Evolutionary conservation across 2,113 vertebrate genomes (phyloP), one percentile per base, ranked within the genome.

Genomic region (Nothocercus julius): DNA sequence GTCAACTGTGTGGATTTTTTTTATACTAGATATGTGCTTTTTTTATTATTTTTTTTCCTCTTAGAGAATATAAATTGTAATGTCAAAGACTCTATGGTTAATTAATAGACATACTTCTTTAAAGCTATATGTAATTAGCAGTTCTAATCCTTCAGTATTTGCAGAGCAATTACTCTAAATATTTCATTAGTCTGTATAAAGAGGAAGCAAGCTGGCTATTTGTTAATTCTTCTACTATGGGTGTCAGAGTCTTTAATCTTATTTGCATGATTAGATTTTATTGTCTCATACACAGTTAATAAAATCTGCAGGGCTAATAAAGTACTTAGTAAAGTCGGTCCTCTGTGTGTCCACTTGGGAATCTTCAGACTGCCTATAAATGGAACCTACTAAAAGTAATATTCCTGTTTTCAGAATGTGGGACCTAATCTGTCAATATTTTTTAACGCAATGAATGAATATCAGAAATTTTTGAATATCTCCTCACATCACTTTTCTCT

Each of bases 1-100:
- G 92, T 93, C 98, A 97, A 97, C 97, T 97, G 80, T 94, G 74
- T 97, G 91, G 53, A 28, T 11, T 49, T 97, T 98, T 97, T 97
- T 97, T 96, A 93, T 83, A 91, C 88, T 93, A 81, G 67, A 53
- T 96, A 85, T 79, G 90, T 89, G 90, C 68, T 92, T 95, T 96
- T 97, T 96, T 30, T 30, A 30, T 49, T 49, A 24, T 49, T 19
- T 22, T 49, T 49, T 49, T 24, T 44, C 15, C 84, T 94, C 80
- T 94, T 67, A 20, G 47, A 42, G 69, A 69, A 28, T 90, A 92
- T 93, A 96, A 96, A 96, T 97, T 96, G 84, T 91, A 45, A 90
- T 97, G 94, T 95, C 95, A 96, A 85, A 90, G 89, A 58, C 78
- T 92, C 36, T 67, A 51, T 85, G 74, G 64, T 92, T 97, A 97